phyloP scores from a whole-genome alignment of 2,113 vertebrate genomes.

The Apaloderma vittatum region DNA sequence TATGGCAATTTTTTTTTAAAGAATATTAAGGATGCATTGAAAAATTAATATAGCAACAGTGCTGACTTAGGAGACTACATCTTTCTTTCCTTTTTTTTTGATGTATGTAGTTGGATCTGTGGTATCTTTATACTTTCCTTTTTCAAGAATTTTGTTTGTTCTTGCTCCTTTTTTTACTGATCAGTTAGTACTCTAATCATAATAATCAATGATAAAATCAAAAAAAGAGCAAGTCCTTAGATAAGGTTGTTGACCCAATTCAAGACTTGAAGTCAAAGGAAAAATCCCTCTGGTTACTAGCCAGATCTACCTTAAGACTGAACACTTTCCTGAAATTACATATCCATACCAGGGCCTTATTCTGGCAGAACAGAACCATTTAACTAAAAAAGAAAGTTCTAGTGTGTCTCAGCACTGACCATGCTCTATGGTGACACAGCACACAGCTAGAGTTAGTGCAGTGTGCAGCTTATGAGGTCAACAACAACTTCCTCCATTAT shows the following conservation, averaged over 20 bases:
- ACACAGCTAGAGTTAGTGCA: too few relatives aligned
- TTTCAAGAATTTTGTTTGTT: background rate
- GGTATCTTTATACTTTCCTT: background rate
- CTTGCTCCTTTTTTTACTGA: background rate
- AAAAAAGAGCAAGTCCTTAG: background rate
- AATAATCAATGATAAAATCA: background rate
- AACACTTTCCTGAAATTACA: background rate
- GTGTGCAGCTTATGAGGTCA: background rate
- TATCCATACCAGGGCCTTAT: background rate
- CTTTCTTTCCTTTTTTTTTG: background rate
- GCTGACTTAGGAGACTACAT: background rate
- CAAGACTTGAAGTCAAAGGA: background rate
- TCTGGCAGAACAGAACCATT: background rate
- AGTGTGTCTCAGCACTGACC: background rate
- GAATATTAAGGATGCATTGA: background rate
- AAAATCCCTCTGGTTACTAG: background rate
- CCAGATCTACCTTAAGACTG: background rate
- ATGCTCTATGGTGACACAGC: background rate
- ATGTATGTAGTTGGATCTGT: background rate
- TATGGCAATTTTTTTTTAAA: background rate
- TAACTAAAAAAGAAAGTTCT: background rate
- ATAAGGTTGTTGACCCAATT: background rate
- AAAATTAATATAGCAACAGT: background rate
- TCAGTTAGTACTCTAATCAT: background rate
- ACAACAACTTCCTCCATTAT: background rate